Evolutionary conservation across 2,888 invertebrate species (phyloP), one percentile per base, ranked within the genome.

Genomic region (Saturnia japonica): DNA sequence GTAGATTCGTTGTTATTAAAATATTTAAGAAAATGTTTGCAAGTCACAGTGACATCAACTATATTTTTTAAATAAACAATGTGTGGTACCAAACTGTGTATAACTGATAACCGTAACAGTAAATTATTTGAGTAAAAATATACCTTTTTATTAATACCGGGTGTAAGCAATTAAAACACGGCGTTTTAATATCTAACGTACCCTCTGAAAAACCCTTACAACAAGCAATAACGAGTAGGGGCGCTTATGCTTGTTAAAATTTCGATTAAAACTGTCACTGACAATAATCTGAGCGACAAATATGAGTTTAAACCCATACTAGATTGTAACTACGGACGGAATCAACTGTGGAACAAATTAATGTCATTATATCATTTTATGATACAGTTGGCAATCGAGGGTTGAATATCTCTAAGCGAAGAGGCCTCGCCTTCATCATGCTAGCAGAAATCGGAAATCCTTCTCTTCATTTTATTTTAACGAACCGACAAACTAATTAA

Each of bases 211-310:
- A 57, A 25, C 57, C 57, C 57, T 57, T 14, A 57, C 57, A 51
- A 51, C 47, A 25, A 25, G 25, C 11, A 25, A 25, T 12, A 14
- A 2, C 25, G 57, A 14, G 57, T 25, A 25, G 25, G 57, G 57
- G 57, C 25, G 25, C 22, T 57, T 57, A 57, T 57, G 57, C 57
- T 57, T 12, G 57, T 57, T 57, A 57, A 25, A 57, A 57, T 57
- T 25, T 25, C 57, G 57, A 57, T 57, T 57, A 57, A 57, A 25
- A 12, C 25, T 57, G 25, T 25, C 11, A 57, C 25, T 22, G 57
- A 57, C 57, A 57, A 25, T 51, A 51, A 19, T 57, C 22, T 25
- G 25, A 25, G 25, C 57, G 57, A 57, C 57, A 57, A 57, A 57
- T 57, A 57, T 57, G 25, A 25, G 11, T 57, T 25, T 57, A 25